Percentiles rank a stretch among this genome's conserved stretches.
Conservation (phyloP, 2,113 vertebrate species). For the Leptobrachium leishanense region DNA sequence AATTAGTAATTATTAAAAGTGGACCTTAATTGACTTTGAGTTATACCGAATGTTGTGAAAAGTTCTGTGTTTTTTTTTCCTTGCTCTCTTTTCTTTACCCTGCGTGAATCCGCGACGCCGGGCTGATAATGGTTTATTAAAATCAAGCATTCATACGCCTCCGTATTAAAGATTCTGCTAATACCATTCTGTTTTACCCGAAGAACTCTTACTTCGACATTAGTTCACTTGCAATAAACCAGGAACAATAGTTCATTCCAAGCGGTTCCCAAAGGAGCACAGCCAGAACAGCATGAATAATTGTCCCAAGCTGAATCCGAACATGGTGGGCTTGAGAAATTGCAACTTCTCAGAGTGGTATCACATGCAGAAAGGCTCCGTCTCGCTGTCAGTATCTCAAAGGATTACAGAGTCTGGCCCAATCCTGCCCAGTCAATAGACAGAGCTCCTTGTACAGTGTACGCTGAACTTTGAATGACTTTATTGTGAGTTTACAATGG, state of each 20-base stretch:
- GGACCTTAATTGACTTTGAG: conserved; percentile 18
- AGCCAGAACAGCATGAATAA: too few relatives aligned
- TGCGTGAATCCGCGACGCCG: background rate
- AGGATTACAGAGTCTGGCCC: too few relatives aligned
- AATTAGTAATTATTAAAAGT: conserved; percentile 33
- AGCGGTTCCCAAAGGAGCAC: too few relatives aligned
- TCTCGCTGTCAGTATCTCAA: too few relatives aligned
- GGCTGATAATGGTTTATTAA: background rate
- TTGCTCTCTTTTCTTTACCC: background rate
- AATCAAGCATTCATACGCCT: background rate
- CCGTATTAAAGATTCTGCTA: background rate
- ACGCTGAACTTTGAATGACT: too few relatives aligned
- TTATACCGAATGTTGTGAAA: conserved; percentile 18
- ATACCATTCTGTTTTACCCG: background rate
- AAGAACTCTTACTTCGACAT: background rate
- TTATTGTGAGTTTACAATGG: too few relatives aligned
- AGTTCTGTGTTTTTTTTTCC: background rate
- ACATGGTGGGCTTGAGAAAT: too few relatives aligned
- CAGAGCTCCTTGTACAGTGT: too few relatives aligned
- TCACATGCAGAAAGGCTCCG: too few relatives aligned
- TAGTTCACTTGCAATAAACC: background rate
- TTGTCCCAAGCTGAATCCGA: too few relatives aligned
- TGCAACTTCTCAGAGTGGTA: too few relatives aligned
- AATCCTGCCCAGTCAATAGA: too few relatives aligned
- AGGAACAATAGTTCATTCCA: background rate